phyloP scores from a whole-genome alignment of 2,113 vertebrate genomes.

The Alligator mississippiensis region DNA sequence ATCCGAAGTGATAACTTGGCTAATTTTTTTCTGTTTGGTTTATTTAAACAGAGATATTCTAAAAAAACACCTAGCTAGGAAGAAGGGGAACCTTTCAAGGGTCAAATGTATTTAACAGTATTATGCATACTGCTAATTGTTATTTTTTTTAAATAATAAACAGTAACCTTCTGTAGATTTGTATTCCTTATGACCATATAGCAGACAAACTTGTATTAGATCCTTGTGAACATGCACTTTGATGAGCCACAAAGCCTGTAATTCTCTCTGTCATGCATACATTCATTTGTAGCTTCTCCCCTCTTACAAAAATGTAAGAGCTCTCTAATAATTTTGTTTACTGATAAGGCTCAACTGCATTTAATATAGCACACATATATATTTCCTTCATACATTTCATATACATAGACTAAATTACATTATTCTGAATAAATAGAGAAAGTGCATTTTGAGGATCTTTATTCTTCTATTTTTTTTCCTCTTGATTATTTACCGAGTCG shows the following conservation, averaged over 20 bases:
- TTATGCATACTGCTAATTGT: not conserved
- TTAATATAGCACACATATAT: no score
- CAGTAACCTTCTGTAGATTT: not conserved
- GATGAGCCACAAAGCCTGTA: not conserved
- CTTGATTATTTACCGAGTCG: no score
- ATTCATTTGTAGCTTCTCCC: rapidly evolving
- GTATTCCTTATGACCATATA: not conserved
- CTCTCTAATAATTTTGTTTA: not conserved
- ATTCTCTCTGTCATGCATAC: not conserved
- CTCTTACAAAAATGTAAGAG: not conserved
- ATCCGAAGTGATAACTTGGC: not conserved
- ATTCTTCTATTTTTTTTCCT: not conserved
- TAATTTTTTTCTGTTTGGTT: not conserved
- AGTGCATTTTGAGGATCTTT: not conserved
- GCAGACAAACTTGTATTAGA: not conserved
- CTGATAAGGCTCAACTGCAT: not conserved
- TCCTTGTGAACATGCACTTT: not conserved
- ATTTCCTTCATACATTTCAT: no score
- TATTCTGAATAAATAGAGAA: not conserved
- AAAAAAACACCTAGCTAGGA: not conserved
- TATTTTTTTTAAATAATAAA: not conserved
- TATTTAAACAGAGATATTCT: no score
- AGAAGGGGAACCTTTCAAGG: not conserved
- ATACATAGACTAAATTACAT: not conserved
- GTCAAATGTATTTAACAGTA: not conserved